phyloP scores from a whole-genome alignment of 2,113 vertebrate species.

The Hydropotes inermis region DNA sequence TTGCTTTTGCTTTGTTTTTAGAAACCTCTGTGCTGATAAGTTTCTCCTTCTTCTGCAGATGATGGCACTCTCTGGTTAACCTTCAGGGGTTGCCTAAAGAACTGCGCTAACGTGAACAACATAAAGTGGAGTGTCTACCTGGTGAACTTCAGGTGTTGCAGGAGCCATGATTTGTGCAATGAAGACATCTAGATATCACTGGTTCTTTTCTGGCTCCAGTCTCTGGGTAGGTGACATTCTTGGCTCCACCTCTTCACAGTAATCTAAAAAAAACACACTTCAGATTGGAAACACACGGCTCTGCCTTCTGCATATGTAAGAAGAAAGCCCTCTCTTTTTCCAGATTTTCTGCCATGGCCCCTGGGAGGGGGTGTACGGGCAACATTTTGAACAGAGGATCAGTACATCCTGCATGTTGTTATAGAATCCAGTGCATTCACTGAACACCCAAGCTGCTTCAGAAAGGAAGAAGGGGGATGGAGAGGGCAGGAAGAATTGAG shows the following conservation, averaged over 20 bases:
- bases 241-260: background rate
- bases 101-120: slow-evolving; percentile 49
- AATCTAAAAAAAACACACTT: background rate
- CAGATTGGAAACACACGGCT: background rate
- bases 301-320: background rate
- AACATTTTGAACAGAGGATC: background rate
- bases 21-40: background rate
- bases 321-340: background rate
- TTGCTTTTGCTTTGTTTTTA: background rate
- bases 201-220: background rate
- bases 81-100: slow-evolving; percentile 58
- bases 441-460: background rate
- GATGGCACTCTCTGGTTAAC: background rate
- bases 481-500: background rate
- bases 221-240: background rate
- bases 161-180: slow-evolving; percentile 49
- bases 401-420: background rate
- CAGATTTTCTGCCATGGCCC: background rate
- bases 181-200: background rate
- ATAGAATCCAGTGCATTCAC: background rate
- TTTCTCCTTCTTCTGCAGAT: background rate
- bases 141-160: slow-evolving; percentile 54
- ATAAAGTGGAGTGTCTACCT: slow-evolving; percentile 29
- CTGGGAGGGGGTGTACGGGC: background rate
- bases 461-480: background rate